Conservation (phyloP, 1,140 invertebrate species). For the Aporrectodea caliginosa region DNA sequence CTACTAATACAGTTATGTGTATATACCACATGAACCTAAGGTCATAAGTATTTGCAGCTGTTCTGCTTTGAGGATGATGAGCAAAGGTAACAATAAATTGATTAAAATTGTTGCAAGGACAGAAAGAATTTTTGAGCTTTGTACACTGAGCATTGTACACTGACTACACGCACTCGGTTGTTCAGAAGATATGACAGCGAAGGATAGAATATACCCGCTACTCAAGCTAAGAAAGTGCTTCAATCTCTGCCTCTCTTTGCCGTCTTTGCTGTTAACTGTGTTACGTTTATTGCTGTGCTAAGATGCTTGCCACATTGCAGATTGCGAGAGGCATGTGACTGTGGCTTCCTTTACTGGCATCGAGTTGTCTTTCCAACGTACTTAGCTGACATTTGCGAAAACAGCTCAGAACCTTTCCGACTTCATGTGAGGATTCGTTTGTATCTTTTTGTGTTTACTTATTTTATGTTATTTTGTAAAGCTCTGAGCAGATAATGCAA, state of each 20-base stretch:
- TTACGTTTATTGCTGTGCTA: background rate
- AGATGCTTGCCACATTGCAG: constrained; percentile 39
- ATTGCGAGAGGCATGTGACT: constrained; percentile 65
- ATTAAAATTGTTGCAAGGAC: background rate
- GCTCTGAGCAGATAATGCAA: too few species aligned
- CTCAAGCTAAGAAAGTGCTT: background rate
- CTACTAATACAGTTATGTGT: too few species aligned
- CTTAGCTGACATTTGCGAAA: constrained; percentile 67
- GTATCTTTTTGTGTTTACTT: too few species aligned
- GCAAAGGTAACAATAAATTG: too few species aligned
- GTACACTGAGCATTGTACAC: background rate
- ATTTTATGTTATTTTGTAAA: too few species aligned
- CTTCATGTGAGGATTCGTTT: constrained; percentile 61
- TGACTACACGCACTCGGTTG: background rate
- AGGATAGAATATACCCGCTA: background rate
- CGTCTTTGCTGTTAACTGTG: background rate
- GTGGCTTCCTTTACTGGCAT: constrained; percentile 79
- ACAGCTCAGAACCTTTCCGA: constrained; percentile 63
- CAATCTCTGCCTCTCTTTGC: background rate
- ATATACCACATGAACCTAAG: too few species aligned
- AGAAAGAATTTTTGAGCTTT: background rate
- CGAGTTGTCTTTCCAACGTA: constrained; percentile 72
- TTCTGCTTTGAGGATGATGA: too few species aligned
- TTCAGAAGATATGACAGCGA: background rate
- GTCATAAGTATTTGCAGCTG: too few species aligned